Evolutionary conservation across 2,113 vertebrate genomes (phyloP).

Genomic region (Bos taurus): DNA sequence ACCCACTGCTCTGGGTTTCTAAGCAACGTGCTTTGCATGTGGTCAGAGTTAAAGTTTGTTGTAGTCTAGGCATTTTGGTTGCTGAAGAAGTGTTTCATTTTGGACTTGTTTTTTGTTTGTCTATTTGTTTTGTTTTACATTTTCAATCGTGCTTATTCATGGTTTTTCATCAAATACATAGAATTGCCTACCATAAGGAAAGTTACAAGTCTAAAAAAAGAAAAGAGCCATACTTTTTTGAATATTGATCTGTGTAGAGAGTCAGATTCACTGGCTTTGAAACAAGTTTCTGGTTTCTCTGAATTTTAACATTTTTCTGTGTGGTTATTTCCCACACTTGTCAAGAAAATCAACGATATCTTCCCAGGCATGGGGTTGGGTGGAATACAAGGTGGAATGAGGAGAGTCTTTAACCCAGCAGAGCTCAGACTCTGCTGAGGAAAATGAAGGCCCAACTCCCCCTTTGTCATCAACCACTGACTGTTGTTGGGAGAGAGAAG

Average conservation of each 20-base stretch:
- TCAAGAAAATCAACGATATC: not conserved
- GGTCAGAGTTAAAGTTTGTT: constrained; percentile 12
- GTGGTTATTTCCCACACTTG: not conserved
- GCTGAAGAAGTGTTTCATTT: not conserved
- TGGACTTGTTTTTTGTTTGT: not conserved
- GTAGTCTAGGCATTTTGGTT: not conserved
- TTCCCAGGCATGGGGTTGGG: not conserved
- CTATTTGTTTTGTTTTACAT: not conserved
- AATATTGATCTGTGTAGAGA: not conserved
- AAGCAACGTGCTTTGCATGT: constrained; percentile 36
- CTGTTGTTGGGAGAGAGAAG: not conserved
- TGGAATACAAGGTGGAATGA: not conserved
- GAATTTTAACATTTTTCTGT: not conserved
- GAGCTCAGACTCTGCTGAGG: not conserved
- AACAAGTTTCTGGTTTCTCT: not conserved
- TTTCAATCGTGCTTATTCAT: not conserved
- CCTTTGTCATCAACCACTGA: not conserved
- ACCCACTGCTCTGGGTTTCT: constrained; percentile 14
- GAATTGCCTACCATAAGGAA: not conserved
- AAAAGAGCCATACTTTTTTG: not conserved
- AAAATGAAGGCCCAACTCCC: not conserved
- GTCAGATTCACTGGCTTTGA: not conserved
- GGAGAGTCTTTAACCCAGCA: not conserved
- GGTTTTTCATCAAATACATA: not conserved
- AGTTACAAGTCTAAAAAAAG: not conserved